Evolutionary conservation across 2,888 invertebrate genomes (phyloP).

Genomic region (Tridacna crocea): DNA sequence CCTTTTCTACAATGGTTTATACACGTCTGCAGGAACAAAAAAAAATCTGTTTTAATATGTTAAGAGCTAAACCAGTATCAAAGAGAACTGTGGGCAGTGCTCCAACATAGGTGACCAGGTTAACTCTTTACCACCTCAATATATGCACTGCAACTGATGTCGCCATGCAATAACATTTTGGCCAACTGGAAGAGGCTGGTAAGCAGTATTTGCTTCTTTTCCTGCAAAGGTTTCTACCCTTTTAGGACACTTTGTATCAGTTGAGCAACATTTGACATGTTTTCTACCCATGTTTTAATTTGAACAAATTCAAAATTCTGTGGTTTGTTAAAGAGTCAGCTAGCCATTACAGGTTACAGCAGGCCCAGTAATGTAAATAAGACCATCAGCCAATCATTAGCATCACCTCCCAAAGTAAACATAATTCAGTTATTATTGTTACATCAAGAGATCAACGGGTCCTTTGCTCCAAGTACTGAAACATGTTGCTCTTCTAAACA

Average conservation of each 20-base stretch:
- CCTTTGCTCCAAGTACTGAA: not conserved
- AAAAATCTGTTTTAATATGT: not conserved
- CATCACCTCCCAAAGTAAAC: constrained; percentile 14
- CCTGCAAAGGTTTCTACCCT: no score
- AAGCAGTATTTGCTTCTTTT: no score
- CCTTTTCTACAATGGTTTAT: not conserved
- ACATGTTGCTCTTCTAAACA: no score
- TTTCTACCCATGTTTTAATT: no score
- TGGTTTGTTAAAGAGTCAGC: no score
- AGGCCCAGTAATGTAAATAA: constrained; percentile 1
- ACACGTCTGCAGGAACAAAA: not conserved
- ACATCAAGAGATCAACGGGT: not conserved
- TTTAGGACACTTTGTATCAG: no score
- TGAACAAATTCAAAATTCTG: no score
- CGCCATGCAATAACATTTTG: no score
- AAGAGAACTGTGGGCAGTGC: not conserved
- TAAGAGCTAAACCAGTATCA: not conserved
- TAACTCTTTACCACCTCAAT: not conserved
- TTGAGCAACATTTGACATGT: no score
- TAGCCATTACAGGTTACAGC: not conserved
- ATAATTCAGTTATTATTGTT: constrained; percentile 12
- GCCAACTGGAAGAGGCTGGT: no score
- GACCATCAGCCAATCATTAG: constrained; percentile 1
- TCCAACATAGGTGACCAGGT: constrained; percentile 12
- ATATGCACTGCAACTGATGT: no score